A percentile compares a stretch with the other conserved stretches of the same genome.
Evolutionary conservation across 2,797 vertebrate species (phyloP).

Genomic region (Antrozous pallidus): DNA sequence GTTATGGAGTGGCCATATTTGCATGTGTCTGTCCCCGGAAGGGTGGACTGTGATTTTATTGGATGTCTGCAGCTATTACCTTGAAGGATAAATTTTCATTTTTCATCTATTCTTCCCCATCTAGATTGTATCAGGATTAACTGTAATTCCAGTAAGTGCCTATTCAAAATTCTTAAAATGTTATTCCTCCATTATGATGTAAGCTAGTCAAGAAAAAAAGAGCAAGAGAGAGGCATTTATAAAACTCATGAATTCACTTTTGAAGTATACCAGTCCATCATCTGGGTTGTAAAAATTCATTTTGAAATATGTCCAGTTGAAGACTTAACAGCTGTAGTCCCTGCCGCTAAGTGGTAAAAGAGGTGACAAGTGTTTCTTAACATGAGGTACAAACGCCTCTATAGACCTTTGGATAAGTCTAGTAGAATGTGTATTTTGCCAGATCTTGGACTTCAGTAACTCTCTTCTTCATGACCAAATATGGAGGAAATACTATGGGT

Average conservation of each 20-base stretch:
- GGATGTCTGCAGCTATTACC: constrained; percentile 99
- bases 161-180: constrained; percentile 93
- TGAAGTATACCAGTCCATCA: constrained; percentile 78
- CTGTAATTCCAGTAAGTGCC: constrained; percentile 99
- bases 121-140: constrained; percentile 99
- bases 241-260: constrained; percentile 73
- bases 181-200: constrained; percentile 84
- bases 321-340: neutral
- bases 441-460: neutral
- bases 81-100: constrained; percentile 99
- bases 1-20: constrained; percentile 87
- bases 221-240: constrained; percentile 66
- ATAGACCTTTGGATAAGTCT: neutral
- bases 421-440: neutral
- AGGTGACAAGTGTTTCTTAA: neutral
- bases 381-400: neutral
- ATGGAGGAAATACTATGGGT: neutral
- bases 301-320: constrained; percentile 45
- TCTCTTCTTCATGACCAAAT: constrained; percentile 15
- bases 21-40: constrained; percentile 95
- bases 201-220: constrained; percentile 77
- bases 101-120: constrained; percentile 99
- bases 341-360: neutral
- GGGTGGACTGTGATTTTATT: constrained; percentile 95
- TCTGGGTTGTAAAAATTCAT: constrained; percentile 84